These are phyloP conservation scores for Neosalanx taihuensis DNA, from an alignment of 2,797 vertebrate genomes.

Conservation along the genomic window DNA sequence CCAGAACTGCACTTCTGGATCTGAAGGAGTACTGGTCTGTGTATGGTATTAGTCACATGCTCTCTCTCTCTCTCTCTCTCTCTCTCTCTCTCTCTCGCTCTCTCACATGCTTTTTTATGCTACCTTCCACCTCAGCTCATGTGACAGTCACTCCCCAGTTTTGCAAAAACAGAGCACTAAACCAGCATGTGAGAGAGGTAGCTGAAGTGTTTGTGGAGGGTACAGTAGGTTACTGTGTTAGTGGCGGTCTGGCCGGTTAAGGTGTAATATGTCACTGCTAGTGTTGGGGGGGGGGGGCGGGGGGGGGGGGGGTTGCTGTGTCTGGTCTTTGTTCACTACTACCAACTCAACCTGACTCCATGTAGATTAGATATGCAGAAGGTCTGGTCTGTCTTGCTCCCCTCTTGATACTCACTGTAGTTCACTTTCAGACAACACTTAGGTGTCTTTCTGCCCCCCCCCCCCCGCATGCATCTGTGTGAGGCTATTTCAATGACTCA, in stretches of 20 bases:
- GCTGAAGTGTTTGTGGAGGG: not conserved
- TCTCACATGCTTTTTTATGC: not conserved
- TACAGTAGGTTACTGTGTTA: not conserved
- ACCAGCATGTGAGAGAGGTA: constrained; percentile 15
- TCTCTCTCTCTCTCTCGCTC: not conserved
- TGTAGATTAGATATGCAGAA: no score
- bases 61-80: not conserved
- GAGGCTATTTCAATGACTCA: constrained; percentile 18
- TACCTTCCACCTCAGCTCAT: constrained; percentile 30
- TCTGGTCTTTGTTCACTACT: no score
- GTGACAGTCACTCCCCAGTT: constrained; percentile 42
- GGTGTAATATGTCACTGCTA: not conserved
- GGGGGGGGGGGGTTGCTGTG: no score
- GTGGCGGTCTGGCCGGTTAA: not conserved
- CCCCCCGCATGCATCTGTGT: not conserved
- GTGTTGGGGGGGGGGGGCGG: no score
- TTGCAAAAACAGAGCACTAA: constrained; percentile 48
- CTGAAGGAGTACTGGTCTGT: no score
- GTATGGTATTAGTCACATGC: no score
- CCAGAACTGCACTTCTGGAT: no score
- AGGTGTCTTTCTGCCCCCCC: not conserved
- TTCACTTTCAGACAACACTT: no score
- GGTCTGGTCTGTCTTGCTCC: no score
- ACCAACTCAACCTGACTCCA: not conserved
- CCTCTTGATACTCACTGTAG: no score